These are phyloP conservation scores for Copidosoma floridanum DNA, from an alignment of 1,140 invertebrate genomes.

Conservation along the genomic window DNA sequence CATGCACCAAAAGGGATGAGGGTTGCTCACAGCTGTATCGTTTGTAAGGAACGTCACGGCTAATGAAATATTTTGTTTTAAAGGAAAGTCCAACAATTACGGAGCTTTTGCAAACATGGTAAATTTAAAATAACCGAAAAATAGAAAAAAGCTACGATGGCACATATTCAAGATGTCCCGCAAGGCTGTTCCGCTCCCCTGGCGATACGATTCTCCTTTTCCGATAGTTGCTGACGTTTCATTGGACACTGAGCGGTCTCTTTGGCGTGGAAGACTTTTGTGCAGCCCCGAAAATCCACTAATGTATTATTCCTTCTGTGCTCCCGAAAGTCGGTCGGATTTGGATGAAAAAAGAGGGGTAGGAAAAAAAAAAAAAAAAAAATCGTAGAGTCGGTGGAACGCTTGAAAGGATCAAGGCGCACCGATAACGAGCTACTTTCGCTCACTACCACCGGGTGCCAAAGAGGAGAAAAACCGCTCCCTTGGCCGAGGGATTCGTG, in stretches of 20 bases:
- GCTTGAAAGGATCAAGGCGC: slow-evolving; percentile 44
- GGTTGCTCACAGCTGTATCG: no score
- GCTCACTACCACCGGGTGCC: slow-evolving; percentile 12
- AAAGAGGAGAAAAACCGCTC: background rate
- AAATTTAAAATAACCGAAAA: no score
- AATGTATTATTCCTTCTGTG: slow-evolving; percentile 1
- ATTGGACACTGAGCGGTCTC: background rate
- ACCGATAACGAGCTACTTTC: slow-evolving; percentile 43
- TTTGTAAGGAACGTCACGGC: no score
- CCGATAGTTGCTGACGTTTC: no score
- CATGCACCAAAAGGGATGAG: no score
- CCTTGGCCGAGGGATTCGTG: slow-evolving; percentile 9
- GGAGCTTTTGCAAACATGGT: no score
- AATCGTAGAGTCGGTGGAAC: slow-evolving; percentile 32
- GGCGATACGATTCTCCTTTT: no score
- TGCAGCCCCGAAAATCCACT: background rate
- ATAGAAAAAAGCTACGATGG: no score
- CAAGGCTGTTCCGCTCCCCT: no score
- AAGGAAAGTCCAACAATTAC: no score
- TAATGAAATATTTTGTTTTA: no score
- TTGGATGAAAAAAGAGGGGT: background rate
- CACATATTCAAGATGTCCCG: no score
- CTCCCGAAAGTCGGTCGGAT: background rate
- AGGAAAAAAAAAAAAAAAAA: slow-evolving; percentile 17
- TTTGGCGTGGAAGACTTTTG: background rate